Conservation (phyloP, 1,140 invertebrate species). For the Adoxophyes honmai region DNA sequence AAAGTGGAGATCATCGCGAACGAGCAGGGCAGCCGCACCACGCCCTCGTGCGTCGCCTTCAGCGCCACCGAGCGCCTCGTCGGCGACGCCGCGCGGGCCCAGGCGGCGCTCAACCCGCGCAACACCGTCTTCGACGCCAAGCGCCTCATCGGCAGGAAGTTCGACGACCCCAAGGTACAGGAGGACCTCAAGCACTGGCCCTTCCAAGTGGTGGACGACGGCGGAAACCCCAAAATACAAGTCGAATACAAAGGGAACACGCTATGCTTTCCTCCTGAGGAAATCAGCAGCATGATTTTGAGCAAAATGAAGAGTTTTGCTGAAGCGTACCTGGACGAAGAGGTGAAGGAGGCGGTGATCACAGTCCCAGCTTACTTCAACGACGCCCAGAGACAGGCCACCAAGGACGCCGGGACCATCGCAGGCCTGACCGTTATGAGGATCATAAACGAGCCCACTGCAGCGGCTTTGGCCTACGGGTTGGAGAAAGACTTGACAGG, state of each 20-base stretch:
- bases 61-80: conserved; percentile 89
- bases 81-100: conserved; percentile 84
- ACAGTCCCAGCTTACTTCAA: conserved; percentile 95
- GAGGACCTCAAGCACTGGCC: conserved; percentile 88
- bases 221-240: conserved; percentile 83
- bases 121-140: conserved; percentile 79
- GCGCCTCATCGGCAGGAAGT: conserved; percentile 81
- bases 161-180: conserved; percentile 84
- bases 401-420: conserved; percentile 85
- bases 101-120: conserved; percentile 78
- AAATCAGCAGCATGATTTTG: conserved; percentile 88
- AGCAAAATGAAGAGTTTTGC: conserved; percentile 91
- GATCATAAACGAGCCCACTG: conserved; percentile 86
- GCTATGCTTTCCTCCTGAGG: conserved; percentile 86
- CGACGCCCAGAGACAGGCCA: conserved; percentile 92
- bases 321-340: conserved; percentile 85
- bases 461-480: conserved; percentile 86
- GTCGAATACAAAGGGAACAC: conserved; percentile 85
- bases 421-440: conserved; percentile 83
- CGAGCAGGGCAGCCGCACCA: conserved; percentile 95
- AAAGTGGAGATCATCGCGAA: conserved; percentile 98
- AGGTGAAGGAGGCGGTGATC: conserved; percentile 83
- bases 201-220: conserved; percentile 83
- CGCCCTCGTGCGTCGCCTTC: conserved; percentile 93
- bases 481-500: conserved; percentile 87